These are phyloP conservation scores for Drosophila lini DNA, from an alignment of 1,140 invertebrate species.

Conservation along the genomic window DNA sequence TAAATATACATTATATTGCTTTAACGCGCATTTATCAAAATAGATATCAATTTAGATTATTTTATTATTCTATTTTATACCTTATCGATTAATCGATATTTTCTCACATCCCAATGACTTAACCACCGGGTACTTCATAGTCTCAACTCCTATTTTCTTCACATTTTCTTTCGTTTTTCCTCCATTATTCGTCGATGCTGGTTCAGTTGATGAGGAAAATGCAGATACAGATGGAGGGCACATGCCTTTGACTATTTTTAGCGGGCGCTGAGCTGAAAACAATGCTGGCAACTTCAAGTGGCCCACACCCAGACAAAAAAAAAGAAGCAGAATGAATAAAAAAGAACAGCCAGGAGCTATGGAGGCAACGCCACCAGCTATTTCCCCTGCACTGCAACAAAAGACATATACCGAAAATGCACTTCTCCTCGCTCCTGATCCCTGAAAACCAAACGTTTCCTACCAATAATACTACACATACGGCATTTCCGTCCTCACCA, in stretches of 20 bases:
- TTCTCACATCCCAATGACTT: not conserved
- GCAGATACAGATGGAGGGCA: constrained; percentile 56
- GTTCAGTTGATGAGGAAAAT: constrained; percentile 19
- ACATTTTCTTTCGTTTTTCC: not conserved
- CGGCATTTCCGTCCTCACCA: too few relatives aligned
- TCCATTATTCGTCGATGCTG: constrained; percentile 10
- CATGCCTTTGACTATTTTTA: constrained; percentile 62
- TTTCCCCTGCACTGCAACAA: constrained; percentile 14
- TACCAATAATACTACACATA: too few relatives aligned
- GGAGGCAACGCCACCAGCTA: constrained; percentile 5
- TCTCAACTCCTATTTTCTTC: not conserved
- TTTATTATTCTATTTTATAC: too few relatives aligned
- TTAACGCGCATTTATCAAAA: not conserved
- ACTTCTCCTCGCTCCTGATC: too few relatives aligned
- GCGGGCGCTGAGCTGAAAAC: constrained; percentile 62
- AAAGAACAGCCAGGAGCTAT: constrained; percentile 15
- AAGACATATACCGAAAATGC: not conserved
- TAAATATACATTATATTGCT: not conserved
- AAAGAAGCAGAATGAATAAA: not conserved
- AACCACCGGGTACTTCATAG: not conserved
- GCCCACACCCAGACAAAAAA: constrained; percentile 48
- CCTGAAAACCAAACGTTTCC: not conserved
- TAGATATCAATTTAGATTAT: not conserved
- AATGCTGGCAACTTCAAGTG: constrained; percentile 68
- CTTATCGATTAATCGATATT: not conserved